Evolutionary conservation across 1,140 invertebrate species (phyloP).

Genomic region (Trichogramma pretiosum): DNA sequence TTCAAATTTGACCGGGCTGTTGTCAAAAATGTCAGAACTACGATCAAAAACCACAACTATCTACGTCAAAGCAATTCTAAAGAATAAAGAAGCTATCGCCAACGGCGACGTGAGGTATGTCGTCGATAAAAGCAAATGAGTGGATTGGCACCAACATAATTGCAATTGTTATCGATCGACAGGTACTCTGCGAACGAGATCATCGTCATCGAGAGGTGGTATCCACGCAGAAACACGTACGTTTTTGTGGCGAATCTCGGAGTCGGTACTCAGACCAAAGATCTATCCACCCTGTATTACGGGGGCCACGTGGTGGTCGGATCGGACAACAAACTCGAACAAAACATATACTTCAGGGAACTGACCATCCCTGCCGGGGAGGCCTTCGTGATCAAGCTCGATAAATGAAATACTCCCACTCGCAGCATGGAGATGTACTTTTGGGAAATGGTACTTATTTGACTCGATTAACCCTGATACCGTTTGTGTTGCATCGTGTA

Average conservation of each 20-base stretch:
- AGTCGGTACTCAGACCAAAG: slow-evolving; percentile 47
- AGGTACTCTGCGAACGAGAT: slow-evolving; percentile 53
- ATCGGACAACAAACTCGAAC: slow-evolving; percentile 47
- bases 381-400: slow-evolving; percentile 57
- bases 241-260: slow-evolving; percentile 65
- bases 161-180: too few species aligned
- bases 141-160: background rate
- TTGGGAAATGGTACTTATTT: too few species aligned
- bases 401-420: slow-evolving; percentile 57
- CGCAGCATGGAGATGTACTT: too few species aligned
- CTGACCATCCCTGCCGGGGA: slow-evolving; percentile 53
- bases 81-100: slow-evolving; percentile 50
- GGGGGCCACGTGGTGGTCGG: slow-evolving; percentile 62
- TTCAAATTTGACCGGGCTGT: slow-evolving; percentile 42
- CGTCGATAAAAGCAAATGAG: too few species aligned
- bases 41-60: slow-evolving; percentile 55
- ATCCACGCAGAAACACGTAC: slow-evolving; percentile 64
- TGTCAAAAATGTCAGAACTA: slow-evolving; percentile 50
- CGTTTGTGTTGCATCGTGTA: too few species aligned
- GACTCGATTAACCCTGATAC: too few species aligned
- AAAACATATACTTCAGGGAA: slow-evolving; percentile 59
- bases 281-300: slow-evolving; percentile 65
- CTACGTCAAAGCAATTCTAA: slow-evolving; percentile 58
- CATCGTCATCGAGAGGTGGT: slow-evolving; percentile 64
- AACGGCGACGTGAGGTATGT: slow-evolving; percentile 55